These are phyloP conservation scores for Catocala sponsa DNA, from an alignment of 2,888 invertebrate genomes.

Conservation along the genomic window DNA sequence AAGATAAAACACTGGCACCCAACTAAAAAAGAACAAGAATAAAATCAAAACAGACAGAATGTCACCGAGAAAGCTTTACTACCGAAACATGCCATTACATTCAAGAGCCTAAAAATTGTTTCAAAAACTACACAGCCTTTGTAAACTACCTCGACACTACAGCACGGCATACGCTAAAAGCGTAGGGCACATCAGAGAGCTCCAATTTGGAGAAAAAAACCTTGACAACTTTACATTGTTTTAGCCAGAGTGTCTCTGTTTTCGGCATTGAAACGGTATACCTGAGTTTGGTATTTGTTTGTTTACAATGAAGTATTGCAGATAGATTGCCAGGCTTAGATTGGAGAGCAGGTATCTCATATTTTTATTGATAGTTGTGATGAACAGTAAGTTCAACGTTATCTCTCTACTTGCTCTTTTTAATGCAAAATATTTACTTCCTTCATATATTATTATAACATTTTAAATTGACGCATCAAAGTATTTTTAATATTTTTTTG, in stretches of 20 bases:
- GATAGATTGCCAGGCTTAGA: no score
- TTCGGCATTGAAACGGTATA: not conserved
- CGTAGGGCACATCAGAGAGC: constrained; percentile 10
- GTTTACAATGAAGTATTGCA: not conserved
- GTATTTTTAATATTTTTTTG: no score
- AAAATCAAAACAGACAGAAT: no score
- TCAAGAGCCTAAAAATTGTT: constrained; percentile 16
- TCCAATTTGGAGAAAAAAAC: not conserved
- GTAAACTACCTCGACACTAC: constrained; percentile 22
- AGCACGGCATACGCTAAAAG: constrained; percentile 21
- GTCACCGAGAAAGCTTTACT: not conserved
- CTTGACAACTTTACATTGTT: not conserved
- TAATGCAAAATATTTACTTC: no score
- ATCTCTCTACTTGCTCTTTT: no score
- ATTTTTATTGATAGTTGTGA: no score
- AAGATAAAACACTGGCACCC: no score
- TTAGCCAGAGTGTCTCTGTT: not conserved
- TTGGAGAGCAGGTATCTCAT: no score
- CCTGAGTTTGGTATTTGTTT: not conserved
- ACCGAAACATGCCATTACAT: not conserved
- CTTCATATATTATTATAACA: no score
- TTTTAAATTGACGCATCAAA: no score
- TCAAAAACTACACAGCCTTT: constrained; percentile 30
- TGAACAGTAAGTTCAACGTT: no score
- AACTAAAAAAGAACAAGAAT: no score